Evolutionary conservation across 2,888 invertebrate species (phyloP).

Genomic region (Perdita meconis): DNA sequence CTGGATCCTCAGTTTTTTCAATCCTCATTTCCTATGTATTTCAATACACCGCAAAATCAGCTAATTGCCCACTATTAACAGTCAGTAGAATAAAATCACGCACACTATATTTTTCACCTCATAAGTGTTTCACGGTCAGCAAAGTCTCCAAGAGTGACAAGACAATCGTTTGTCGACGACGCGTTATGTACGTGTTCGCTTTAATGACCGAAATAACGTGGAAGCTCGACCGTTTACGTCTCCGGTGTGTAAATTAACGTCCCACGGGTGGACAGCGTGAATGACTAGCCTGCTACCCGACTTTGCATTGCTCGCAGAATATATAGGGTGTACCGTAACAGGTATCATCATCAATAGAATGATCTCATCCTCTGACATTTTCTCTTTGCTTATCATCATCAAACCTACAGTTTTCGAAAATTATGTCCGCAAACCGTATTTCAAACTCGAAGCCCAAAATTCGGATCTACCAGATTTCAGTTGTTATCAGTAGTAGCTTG

Average conservation of each 20-base stretch:
- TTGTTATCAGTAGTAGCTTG: too few species aligned
- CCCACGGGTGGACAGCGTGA: constrained; percentile 42
- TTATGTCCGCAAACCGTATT: too few species aligned
- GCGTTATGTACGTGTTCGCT: constrained; percentile 57
- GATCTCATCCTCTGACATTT: too few species aligned
- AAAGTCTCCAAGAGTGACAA: constrained; percentile 18
- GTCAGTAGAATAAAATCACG: not conserved
- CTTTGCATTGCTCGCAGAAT: constrained; percentile 4
- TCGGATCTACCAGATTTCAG: too few species aligned
- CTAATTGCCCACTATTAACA: too few species aligned
- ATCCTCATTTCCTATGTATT: too few species aligned
- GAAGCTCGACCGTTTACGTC: constrained; percentile 55
- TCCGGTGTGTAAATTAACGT: constrained; percentile 57
- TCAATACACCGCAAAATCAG: too few species aligned
- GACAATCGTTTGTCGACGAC: constrained; percentile 47
- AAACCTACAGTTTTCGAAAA: too few species aligned
- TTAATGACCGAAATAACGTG: constrained; percentile 71
- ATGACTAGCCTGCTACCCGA: constrained; percentile 59
- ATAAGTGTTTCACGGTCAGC: not conserved
- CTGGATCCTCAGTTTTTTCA: not conserved
- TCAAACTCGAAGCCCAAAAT: too few species aligned
- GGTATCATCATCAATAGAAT: not conserved
- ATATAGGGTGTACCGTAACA: constrained; percentile 16
- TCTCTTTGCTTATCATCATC: too few species aligned
- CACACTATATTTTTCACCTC: not conserved